These are phyloP conservation scores for Quadroppia sp. DNA, from an alignment of 2,888 invertebrate genomes.

Conservation along the genomic window DNA sequence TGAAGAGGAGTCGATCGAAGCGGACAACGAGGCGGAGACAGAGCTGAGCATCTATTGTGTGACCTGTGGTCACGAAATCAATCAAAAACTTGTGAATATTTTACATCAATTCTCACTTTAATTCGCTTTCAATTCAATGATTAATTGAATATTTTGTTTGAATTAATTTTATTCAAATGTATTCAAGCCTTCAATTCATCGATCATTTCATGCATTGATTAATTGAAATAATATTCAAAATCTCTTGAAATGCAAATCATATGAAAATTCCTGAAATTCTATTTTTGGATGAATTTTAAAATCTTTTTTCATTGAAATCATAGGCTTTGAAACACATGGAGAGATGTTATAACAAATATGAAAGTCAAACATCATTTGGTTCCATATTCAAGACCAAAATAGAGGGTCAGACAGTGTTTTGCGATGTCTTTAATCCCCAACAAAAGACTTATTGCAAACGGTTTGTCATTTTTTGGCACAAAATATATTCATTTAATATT, in stretches of 20 bases:
- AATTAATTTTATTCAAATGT: too few relatives aligned
- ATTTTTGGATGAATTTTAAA: neutral
- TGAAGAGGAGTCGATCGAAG: constrained; percentile 50
- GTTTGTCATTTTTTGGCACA: neutral
- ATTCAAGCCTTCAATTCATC: neutral
- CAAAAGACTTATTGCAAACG: constrained; percentile 93
- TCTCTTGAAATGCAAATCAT: neutral
- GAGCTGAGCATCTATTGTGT: constrained; percentile 73
- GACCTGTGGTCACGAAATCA: constrained; percentile 93
- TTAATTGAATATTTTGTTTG: neutral
- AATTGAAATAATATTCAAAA: neutral
- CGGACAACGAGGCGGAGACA: constrained; percentile 51
- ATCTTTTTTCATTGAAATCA: constrained; percentile 61
- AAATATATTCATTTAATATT: neutral
- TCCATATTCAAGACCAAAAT: constrained; percentile 89
- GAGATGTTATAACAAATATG: constrained; percentile 95
- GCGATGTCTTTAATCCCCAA: constrained; percentile 85
- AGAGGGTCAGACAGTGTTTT: constrained; percentile 94
- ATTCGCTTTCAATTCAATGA: neutral
- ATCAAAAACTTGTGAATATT: constrained; percentile 62
- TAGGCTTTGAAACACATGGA: constrained; percentile 93
- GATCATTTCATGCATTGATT: neutral
- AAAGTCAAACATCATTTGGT: constrained; percentile 93
- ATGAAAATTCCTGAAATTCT: neutral
- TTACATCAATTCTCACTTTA: constrained; percentile 3